These are phyloP conservation scores for Sepioteuthis lessoniana DNA, from an alignment of 2,888 invertebrate genomes.

Conservation along the genomic window DNA sequence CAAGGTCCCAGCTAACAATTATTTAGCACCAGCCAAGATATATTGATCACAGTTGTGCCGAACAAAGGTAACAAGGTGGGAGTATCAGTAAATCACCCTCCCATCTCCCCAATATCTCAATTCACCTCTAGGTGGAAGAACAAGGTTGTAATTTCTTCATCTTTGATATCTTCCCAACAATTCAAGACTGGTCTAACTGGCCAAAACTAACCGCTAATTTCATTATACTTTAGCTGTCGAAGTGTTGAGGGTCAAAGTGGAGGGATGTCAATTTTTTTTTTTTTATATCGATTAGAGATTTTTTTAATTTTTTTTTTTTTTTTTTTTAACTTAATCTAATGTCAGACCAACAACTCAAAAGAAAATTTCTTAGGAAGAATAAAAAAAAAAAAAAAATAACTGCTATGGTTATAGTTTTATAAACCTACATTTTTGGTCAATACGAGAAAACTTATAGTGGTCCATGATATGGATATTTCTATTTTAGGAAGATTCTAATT, in stretches of 20 bases:
- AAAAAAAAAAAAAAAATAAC: too few species aligned
- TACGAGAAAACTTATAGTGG: too few species aligned
- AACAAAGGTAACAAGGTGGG: not conserved
- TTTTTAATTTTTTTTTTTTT: too few species aligned
- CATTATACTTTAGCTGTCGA: not conserved
- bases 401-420: too few species aligned
- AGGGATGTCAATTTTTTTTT: not conserved
- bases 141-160: not conserved
- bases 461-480: too few species aligned
- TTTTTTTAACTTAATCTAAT: too few species aligned
- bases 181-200: not conserved
- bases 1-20: not conserved
- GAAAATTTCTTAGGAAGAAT: too few species aligned
- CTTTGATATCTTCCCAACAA: not conserved
- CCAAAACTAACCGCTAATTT: not conserved
- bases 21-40: not conserved
- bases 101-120: not conserved
- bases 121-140: not conserved
- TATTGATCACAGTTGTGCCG: not conserved
- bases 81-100: not conserved
- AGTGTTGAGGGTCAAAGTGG: not conserved
- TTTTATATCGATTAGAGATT: too few species aligned
- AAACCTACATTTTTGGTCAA: too few species aligned
- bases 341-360: too few species aligned
- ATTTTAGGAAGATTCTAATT: too few species aligned